Evolutionary conservation across 2,797 vertebrate species (phyloP).

Genomic region (Sebastes elongatus): DNA sequence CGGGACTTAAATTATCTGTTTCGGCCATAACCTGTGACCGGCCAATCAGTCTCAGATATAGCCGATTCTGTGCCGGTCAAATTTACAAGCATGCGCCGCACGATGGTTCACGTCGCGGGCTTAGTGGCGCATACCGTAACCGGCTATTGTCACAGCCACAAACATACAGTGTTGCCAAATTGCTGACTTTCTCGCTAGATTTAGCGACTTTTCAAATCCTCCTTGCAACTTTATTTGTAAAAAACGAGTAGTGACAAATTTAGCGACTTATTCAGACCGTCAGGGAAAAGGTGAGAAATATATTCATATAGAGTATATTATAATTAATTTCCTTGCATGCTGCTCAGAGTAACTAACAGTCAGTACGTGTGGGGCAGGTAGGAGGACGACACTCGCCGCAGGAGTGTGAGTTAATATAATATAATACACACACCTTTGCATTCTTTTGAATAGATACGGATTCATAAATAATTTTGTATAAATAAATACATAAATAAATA

Average conservation of each 20-base stretch:
- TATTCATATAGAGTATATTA: neutral
- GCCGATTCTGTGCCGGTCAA: neutral
- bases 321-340: neutral
- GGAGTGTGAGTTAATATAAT: neutral
- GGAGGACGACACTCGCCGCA: too few relatives aligned
- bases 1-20: too few relatives aligned
- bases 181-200: neutral
- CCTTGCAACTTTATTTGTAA: neutral
- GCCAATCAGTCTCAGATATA: neutral
- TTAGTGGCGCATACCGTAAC: neutral
- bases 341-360: neutral
- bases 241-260: neutral
- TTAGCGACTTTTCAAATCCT: neutral
- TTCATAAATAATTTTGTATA: neutral
- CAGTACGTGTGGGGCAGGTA: too few relatives aligned
- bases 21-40: neutral
- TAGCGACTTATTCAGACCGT: neutral
- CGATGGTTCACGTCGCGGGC: neutral
- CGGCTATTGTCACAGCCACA: neutral
- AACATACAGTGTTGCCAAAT: neutral
- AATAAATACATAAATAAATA: neutral
- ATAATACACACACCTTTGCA: neutral
- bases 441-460: neutral
- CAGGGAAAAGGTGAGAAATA: neutral
- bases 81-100: neutral